Conservation (phyloP, 2,888 invertebrate genomes). For the Hydraecia micacea region DNA sequence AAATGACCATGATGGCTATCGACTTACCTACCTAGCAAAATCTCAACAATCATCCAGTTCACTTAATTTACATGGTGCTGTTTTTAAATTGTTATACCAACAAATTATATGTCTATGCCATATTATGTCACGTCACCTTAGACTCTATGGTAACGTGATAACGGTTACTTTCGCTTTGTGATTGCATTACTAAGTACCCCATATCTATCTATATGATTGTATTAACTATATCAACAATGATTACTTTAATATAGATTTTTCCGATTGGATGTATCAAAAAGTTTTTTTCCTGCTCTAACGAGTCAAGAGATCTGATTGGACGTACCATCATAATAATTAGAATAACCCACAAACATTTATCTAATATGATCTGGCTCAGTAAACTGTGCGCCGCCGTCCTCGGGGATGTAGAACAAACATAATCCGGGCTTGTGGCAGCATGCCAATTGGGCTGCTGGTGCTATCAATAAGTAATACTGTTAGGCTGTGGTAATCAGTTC, state of each 20-base stretch:
- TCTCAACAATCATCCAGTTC: background rate
- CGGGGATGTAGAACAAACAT: constrained; percentile 62
- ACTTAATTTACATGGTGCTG: background rate
- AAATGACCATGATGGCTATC: background rate
- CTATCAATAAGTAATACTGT: constrained; percentile 66
- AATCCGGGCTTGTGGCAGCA: constrained; percentile 58
- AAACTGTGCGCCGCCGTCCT: constrained; percentile 46
- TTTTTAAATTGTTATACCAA: background rate
- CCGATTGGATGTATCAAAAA: background rate
- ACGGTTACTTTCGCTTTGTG: background rate
- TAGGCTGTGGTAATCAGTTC: constrained; percentile 55
- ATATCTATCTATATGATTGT: background rate
- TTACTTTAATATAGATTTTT: background rate
- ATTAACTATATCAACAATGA: background rate
- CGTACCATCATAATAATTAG: constrained; percentile 24
- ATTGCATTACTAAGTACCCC: background rate
- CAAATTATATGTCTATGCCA: background rate
- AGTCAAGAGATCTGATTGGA: background rate
- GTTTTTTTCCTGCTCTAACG: background rate
- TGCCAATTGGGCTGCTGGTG: constrained; percentile 61
- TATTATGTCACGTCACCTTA: background rate
- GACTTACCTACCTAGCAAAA: background rate
- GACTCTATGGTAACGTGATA: background rate
- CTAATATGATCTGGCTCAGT: constrained; percentile 31
- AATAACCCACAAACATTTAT: constrained; percentile 44